Percentiles rank a stretch among this genome's conserved stretches.
Evolutionary conservation across 2,797 vertebrate species (phyloP).

Genomic region (Sebastes dallii): DNA sequence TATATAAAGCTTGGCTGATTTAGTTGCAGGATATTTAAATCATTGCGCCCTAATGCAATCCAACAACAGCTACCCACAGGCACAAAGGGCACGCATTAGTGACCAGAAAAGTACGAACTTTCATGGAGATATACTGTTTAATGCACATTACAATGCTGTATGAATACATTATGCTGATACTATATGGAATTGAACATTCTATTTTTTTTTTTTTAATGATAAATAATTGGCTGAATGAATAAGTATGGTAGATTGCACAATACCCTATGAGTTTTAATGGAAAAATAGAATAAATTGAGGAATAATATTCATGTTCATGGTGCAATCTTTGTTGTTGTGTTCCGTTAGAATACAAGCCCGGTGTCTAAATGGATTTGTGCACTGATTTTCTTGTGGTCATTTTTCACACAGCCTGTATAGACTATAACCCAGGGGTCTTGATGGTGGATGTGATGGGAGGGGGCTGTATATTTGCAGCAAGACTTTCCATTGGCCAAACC

Average conservation of each 20-base stretch:
- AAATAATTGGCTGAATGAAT: background rate
- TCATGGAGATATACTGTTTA: background rate
- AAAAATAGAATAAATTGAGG: background rate
- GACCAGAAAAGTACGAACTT: background rate
- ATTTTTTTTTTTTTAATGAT: background rate
- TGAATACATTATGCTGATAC: background rate
- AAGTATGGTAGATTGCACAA: background rate
- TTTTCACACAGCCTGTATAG: background rate
- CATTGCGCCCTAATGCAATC: background rate
- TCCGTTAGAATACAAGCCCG: background rate
- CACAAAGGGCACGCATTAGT: background rate
- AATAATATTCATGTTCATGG: background rate
- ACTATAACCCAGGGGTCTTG: background rate
- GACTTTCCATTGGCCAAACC: background rate
- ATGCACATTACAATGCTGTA: background rate
- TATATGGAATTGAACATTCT: background rate
- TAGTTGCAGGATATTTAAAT: background rate
- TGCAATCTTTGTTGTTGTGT: background rate
- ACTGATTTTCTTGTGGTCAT: conserved; percentile 6
- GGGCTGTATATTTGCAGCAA: background rate
- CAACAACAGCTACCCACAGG: background rate
- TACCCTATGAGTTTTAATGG: background rate
- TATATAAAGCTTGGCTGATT: background rate
- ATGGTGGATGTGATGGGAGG: background rate
- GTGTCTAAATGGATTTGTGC: background rate